Evolutionary conservation across 1,140 invertebrate genomes (phyloP), one percentile per base, ranked within the genome.

Genomic region (Euglossa dilemma): DNA sequence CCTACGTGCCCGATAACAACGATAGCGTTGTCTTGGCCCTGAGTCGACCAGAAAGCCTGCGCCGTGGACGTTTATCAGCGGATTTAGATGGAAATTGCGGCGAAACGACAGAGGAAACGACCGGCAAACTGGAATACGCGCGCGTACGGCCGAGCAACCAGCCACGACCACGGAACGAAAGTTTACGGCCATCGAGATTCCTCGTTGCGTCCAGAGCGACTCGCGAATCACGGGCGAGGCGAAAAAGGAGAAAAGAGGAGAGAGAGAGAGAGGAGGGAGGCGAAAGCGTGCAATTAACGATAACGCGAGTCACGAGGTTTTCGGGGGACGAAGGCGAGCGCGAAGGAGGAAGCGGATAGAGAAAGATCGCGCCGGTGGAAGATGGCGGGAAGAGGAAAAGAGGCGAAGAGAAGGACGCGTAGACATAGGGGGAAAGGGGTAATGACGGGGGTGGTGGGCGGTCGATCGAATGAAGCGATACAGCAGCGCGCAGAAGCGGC

Each of bases 21-120:
- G 91, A 92, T 91, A 92, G 84, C 90, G 88, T 91, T 92, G 91
- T 92, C 89, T 86, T 78, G 80, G 70, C 45, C 43, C 14, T 73
- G 84, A 56, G 79, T 85, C 84, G 54, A n/a, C n/a, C 36, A 47
- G 72, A 75, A 76, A 76, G 57, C 25, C 56, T 25, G 64, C 54
- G 2, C 23, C 45, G 73, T 50, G 45, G 14, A 52, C 73, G 56
- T 59, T 78, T 77, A 70, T 70, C 81, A 56, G 9, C 64, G 66
- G 52, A 83, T 83, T 77, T 63, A 61, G 56, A 78, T 78, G 74
- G 75, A 78, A 83, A 83, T 83, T 83, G 47, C 45, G 11, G 43
- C 36, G n/a, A 45, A 36, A 61, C 45, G 23, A 50, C 6, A 16
- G 43, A 45, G 54, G 45, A 61, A 59, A 83, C 73, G 12, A 52